Evolutionary conservation across 2,888 invertebrate species (phyloP).

Genomic region (Napeogenes sylphis): DNA sequence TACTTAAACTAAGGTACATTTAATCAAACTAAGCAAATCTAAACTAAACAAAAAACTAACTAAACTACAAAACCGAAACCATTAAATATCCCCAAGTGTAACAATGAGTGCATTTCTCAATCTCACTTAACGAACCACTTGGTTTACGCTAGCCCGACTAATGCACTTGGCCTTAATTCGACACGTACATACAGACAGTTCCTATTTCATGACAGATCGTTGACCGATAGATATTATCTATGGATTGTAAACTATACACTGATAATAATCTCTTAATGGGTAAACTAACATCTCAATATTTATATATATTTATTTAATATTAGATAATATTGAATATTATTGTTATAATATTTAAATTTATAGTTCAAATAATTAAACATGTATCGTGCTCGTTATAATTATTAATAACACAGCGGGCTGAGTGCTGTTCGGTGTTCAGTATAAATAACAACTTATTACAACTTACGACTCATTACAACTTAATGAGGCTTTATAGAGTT

Average conservation of each 20-base stretch:
- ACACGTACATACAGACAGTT: conserved; percentile 41
- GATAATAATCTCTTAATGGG: too few relatives aligned
- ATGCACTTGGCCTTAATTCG: conserved; percentile 52
- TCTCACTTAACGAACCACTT: conserved; percentile 23
- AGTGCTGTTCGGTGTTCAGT: background rate
- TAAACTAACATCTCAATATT: too few relatives aligned
- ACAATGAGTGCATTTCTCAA: conserved; percentile 26
- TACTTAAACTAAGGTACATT: too few relatives aligned
- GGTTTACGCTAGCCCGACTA: conserved; percentile 19
- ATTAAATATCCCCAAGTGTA: conserved; percentile 18
- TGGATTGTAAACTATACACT: conserved; percentile 13
- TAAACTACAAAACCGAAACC: conserved; percentile 2
- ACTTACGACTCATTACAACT: conserved; percentile 15
- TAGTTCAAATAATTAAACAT: too few relatives aligned
- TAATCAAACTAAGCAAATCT: background rate
- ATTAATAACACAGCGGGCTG: too few relatives aligned
- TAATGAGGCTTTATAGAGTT: conserved; percentile 15
- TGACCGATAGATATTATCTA: conserved; percentile 23
- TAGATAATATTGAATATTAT: too few relatives aligned
- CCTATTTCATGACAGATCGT: conserved; percentile 20
- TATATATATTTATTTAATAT: too few relatives aligned
- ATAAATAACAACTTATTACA: conserved; percentile 12
- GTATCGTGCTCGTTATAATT: too few relatives aligned
- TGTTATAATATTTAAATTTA: too few relatives aligned
- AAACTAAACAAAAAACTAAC: background rate